Conservation (phyloP, 2,113 vertebrate genomes). For the Podarcis raffonei region DNA sequence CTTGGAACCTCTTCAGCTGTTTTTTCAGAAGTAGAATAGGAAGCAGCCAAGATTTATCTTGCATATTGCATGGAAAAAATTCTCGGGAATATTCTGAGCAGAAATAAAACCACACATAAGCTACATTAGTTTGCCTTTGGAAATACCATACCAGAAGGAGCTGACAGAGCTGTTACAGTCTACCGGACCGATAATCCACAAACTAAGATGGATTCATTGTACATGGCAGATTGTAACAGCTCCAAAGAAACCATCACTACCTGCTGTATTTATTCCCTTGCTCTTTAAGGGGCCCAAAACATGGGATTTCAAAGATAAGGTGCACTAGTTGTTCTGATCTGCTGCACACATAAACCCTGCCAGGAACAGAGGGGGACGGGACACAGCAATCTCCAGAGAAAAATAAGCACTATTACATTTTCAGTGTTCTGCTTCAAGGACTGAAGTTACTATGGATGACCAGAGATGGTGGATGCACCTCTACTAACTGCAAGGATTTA, state of each 20-base stretch:
- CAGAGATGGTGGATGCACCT: conserved; percentile 50
- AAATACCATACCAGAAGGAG: conserved; percentile 61
- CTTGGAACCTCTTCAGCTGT: not conserved
- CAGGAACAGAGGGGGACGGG: conserved; percentile 6
- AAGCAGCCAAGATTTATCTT: conserved; percentile 18
- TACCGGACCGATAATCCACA: conserved; percentile 70
- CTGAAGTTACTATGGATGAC: conserved; percentile 51
- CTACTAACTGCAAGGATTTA: conserved; percentile 55
- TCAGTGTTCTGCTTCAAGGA: not conserved
- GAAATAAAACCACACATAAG: conserved; percentile 43
- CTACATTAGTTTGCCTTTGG: conserved; percentile 53
- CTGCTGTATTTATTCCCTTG: conserved; percentile 66
- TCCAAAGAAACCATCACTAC: conserved; percentile 69
- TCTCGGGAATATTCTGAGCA: conserved; percentile 54
- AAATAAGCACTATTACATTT: not conserved
- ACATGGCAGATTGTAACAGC: conserved; percentile 69
- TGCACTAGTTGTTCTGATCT: conserved; percentile 43
- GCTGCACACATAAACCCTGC: conserved; percentile 51
- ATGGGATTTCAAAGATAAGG: conserved; percentile 65
- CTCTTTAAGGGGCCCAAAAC: conserved; percentile 58
- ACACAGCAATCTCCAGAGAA: not conserved
- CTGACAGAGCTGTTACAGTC: conserved; percentile 69
- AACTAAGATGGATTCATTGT: conserved; percentile 73
- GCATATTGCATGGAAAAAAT: conserved; percentile 46
- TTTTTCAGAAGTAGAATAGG: conserved; percentile 11